Percentiles rank a stretch among this genome's conserved stretches.
Evolutionary conservation across 1,140 invertebrate species (phyloP).

Genomic region (Atta colombica): DNA sequence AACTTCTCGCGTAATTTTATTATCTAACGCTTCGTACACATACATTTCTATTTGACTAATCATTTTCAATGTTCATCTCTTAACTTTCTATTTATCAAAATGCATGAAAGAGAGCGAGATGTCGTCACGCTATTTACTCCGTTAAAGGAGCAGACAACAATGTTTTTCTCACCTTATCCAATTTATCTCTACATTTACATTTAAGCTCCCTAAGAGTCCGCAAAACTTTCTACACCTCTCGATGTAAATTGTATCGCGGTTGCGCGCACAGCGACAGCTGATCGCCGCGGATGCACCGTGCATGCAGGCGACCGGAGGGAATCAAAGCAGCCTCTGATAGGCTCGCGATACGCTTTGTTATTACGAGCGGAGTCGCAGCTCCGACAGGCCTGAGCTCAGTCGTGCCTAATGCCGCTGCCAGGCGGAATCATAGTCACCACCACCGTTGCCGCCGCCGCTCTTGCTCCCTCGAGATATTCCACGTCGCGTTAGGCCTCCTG

Average conservation of each 20-base stretch:
- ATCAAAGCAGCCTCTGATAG: constrained; percentile 72
- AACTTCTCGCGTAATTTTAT: constrained; percentile 1
- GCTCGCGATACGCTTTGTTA: constrained; percentile 75
- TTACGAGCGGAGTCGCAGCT: constrained; percentile 63
- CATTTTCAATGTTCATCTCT: not conserved
- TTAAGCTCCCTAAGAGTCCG: not conserved
- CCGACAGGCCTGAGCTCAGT: constrained; percentile 61
- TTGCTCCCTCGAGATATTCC: constrained; percentile 74
- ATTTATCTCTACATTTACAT: constrained; percentile 3
- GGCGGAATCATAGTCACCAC: constrained; percentile 65
- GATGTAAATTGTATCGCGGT: constrained; percentile 9
- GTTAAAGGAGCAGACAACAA: constrained; percentile 13
- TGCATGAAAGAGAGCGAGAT: constrained; percentile 30
- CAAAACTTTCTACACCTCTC: constrained; percentile 38
- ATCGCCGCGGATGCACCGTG: constrained; percentile 50
- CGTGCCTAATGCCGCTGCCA: constrained; percentile 67
- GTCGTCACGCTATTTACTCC: constrained; percentile 39
- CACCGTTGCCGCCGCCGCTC: constrained; percentile 13
- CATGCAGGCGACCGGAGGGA: constrained; percentile 31
- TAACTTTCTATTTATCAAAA: constrained; percentile 54
- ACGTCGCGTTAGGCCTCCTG: constrained; percentile 75
- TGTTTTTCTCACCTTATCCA: not conserved
- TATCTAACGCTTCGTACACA: not conserved
- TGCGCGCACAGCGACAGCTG: constrained; percentile 54
- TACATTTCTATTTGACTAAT: constrained; percentile 1